Conservation (phyloP, 2,113 vertebrate genomes). For the Ceyx margarethae region DNA sequence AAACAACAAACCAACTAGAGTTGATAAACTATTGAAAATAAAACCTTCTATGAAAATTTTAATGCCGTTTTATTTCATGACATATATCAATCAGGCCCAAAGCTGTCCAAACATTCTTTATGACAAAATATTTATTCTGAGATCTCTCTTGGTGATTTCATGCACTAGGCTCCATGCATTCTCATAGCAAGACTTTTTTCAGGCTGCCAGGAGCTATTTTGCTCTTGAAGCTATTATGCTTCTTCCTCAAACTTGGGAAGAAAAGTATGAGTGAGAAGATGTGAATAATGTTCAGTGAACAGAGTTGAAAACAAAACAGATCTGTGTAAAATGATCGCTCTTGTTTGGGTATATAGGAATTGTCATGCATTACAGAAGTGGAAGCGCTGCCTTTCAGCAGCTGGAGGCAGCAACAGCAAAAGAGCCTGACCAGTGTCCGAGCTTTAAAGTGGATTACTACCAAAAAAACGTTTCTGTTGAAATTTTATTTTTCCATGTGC, state of each 20-base stretch:
- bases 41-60: not conserved
- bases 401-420: not conserved
- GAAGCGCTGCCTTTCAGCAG: not conserved
- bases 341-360: not conserved
- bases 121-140: not conserved
- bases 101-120: not conserved
- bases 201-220: not conserved
- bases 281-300: not conserved
- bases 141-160: not conserved
- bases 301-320: not conserved
- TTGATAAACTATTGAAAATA: not conserved
- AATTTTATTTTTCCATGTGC: not conserved
- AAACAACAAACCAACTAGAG: not conserved
- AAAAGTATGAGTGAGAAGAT: not conserved
- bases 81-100: not conserved
- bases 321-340: not conserved
- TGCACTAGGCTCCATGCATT: not conserved
- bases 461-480: not conserved
- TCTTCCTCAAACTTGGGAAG: not conserved
- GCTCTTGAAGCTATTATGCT: not conserved
- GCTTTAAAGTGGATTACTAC: not conserved
- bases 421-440: not conserved
- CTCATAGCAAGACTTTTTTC: not conserved
- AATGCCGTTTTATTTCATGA: not conserved
- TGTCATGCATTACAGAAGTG: not conserved